Conservation (phyloP, 1,140 invertebrate species). For the Zaprionus nigranus region DNA sequence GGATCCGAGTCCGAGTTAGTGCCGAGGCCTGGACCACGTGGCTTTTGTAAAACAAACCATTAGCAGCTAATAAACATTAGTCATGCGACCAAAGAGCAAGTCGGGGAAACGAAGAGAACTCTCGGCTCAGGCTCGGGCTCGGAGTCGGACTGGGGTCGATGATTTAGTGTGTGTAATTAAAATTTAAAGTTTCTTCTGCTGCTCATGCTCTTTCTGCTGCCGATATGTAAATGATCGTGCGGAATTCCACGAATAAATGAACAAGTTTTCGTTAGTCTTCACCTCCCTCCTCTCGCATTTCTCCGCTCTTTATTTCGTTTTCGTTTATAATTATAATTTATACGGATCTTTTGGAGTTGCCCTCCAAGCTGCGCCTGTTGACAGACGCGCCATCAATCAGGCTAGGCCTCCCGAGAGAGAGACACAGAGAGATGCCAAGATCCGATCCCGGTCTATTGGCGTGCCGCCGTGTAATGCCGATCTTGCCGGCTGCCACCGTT, state of each 20-base stretch:
- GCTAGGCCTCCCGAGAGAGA: conserved; percentile 14
- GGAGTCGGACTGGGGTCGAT: conserved; percentile 46
- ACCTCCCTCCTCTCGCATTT: not conserved
- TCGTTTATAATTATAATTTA: conserved; percentile 76
- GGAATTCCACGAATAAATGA: conserved; percentile 77
- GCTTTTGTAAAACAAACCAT: conserved; percentile 84
- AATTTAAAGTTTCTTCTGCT: conserved; percentile 71
- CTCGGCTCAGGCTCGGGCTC: conserved; percentile 4
- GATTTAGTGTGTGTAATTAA: conserved; percentile 83
- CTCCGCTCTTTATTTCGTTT: conserved; percentile 40
- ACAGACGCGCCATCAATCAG: conserved; percentile 68
- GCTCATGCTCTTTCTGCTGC: conserved; percentile 36
- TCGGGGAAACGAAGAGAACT: conserved; percentile 29
- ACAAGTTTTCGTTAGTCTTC: conserved; percentile 61
- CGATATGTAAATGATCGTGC: conserved; percentile 78
- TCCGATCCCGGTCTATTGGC: conserved; percentile 25
- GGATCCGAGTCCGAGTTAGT: not conserved
- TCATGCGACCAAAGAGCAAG: conserved; percentile 71
- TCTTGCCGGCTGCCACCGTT: conserved; percentile 7
- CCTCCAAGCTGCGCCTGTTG: conserved; percentile 57
- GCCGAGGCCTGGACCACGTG: conserved; percentile 54
- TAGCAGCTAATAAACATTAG: conserved; percentile 84
- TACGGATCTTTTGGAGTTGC: conserved; percentile 50
- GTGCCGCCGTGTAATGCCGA: conserved; percentile 1
- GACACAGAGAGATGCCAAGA: not conserved